Conservation (phyloP, 1,140 invertebrate genomes). For the Drosophila suzukii region DNA sequence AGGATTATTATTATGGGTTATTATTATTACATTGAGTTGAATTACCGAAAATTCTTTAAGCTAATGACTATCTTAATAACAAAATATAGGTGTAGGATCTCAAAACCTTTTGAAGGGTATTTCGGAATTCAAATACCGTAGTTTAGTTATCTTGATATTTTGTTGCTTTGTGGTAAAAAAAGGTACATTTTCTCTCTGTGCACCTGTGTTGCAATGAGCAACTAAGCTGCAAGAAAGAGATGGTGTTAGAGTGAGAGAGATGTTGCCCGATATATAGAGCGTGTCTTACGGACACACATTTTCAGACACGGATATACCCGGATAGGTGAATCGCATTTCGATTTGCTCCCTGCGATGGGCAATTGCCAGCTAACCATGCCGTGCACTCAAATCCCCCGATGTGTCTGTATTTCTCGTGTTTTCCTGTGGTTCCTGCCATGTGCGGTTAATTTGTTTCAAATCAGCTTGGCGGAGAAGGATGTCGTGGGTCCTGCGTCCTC, state of each 20-base stretch:
- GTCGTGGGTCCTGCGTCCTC: conserved; percentile 8
- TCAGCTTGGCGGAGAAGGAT: conserved; percentile 44
- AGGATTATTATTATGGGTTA: no score
- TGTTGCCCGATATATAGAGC: conserved; percentile 9
- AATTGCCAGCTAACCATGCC: conserved; percentile 67
- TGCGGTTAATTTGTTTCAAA: conserved; percentile 78
- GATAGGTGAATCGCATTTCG: conserved; percentile 38
- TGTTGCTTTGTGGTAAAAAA: no score
- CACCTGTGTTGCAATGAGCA: background rate
- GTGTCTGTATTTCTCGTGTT: conserved; percentile 2
- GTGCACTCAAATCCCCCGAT: conserved; percentile 56
- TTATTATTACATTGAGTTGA: no score
- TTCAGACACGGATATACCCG: conserved; percentile 10
- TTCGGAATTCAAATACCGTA: no score
- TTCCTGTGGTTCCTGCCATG: conserved; percentile 58
- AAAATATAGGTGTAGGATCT: no score
- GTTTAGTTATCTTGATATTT: no score
- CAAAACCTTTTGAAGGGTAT: no score
- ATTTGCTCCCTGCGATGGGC: conserved; percentile 52
- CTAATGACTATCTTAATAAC: no score
- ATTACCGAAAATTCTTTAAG: no score
- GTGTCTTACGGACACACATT: conserved; percentile 4
- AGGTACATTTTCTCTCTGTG: background rate
- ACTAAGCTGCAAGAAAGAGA: background rate
- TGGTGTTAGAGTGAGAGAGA: background rate